Evolutionary conservation across 2,888 invertebrate species (phyloP), one percentile per base, ranked within the genome.

Genomic region (Lamproptera curius): DNA sequence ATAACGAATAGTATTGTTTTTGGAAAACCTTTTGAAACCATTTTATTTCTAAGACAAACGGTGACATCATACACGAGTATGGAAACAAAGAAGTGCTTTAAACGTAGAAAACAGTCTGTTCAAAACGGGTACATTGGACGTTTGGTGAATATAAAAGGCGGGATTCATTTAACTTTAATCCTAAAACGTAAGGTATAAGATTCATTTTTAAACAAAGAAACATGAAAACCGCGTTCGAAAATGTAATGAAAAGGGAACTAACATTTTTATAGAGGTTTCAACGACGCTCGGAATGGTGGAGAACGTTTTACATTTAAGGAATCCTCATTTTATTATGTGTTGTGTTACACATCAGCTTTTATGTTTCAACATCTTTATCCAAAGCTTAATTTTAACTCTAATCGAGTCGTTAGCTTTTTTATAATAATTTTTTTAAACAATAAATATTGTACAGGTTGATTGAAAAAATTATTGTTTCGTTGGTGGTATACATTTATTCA

Each of bases 251-350:
- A 84, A 73, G 76, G 70, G 75, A 80, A 73, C 78, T 82, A 81
- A 84, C 83, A 82, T 84, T 84, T 84, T 84, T 84, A 84, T 84
- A 80, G 85, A 74, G 82, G 82, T 77, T 82, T 72, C 77, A 84
- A 84, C 82, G 84, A 77, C 74, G 76, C 79, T 73, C 72, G 59
- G 71, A 72, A 72, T 76, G 73, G 69, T 62, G 63, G 67, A 65
- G 71, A 76, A 68, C 80, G 78, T 76, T 84, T 84, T 82, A 81
- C 85, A 83, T 84, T 81, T 80, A 84, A 78, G 82, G 79, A 82
- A 80, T 81, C 70, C 76, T 71, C 80, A 76, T 81, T 80, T 76
- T 73, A 78, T 79, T 81, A 81, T 76, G 75, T 74, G 79, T 72
- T 69, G 73, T 69, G 76, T 70, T 74, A 81, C 78, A 77, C 76